These are phyloP conservation scores for Lytechinus variegatus DNA, from an alignment of 35 echinoderm and acorn worm species.

Conservation along the genomic window DNA sequence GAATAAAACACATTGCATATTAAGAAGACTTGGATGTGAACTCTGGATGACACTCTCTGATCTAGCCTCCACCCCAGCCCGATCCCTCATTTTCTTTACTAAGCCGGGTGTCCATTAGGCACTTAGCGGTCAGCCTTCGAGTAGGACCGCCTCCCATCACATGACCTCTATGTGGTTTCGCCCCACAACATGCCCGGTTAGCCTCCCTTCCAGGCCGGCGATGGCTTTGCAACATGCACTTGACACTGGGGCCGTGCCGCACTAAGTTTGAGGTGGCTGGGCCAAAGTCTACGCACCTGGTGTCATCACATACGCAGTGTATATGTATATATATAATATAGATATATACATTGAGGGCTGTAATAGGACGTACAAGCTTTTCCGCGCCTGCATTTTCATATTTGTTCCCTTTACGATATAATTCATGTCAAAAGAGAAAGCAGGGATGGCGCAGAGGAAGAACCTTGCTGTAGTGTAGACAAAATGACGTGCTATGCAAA, in stretches of 20 bases:
- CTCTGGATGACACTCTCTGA: slow-evolving; percentile 20
- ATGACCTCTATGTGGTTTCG: neutral
- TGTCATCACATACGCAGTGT: slow-evolving; percentile 17
- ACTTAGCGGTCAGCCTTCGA: neutral
- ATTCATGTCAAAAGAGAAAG: slow-evolving; percentile 12
- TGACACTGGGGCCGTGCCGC: neutral
- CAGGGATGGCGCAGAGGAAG: neutral
- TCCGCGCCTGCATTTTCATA: slow-evolving; percentile 9
- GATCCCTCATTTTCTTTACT: neutral
- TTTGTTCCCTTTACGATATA: slow-evolving; percentile 13
- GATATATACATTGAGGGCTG: neutral
- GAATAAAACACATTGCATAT: slow-evolving; percentile 47
- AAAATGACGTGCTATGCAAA: neutral
- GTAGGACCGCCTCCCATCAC: neutral
- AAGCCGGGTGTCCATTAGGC: slow-evolving; percentile 7
- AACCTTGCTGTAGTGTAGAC: neutral
- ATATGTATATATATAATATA: neutral
- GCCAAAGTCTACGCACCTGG: neutral
- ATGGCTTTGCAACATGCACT: neutral
- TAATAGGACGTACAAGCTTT: slow-evolving; percentile 11
- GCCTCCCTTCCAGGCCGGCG: neutral
- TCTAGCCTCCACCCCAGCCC: slow-evolving; percentile 24
- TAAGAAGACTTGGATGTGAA: slow-evolving; percentile 16
- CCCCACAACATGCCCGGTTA: neutral
- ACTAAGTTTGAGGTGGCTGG: neutral